Base-by-base conservation (phyloP, 2,888 invertebrate species). In the Quadriops clusia region DNA sequence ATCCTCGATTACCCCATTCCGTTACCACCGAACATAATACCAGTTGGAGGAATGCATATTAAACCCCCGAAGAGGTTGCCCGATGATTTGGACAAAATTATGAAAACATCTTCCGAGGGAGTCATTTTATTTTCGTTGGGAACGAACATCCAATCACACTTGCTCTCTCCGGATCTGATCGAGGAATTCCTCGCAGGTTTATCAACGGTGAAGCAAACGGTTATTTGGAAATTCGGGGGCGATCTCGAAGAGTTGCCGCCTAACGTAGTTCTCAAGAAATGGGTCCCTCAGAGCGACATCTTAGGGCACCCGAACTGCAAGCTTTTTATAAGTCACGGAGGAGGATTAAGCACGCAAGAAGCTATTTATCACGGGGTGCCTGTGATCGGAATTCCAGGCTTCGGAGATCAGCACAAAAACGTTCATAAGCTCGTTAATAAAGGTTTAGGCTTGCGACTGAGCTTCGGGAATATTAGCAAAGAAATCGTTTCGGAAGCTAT, bases 281-380 rank as follows among this genome's bases (percentile, higher is more conserved):
- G 57, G 58, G 39, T 56, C 8, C 56, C 60, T 1, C 60, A 60
- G 39, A 52, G 50, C 28, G 58, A 58, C 37, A 44, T 61, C 23
- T 39, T 61, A 24, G 57, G 35, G 4, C 45, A 50, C 33, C 36
- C 40, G 8, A 47, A 50, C 17, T 34, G 39, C 4, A 44, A 40
- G 33, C 18, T 47, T 5, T 45, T 50, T 25, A 42, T 50, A 10
- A 43, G 37, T 2, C 50, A 50, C 20, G 41, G 51, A 41, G 44
- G 56, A 36, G 26, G 45, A 43, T 14, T 56, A 40, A 34, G 43
- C 46, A 28, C 34, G 33, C 37, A 55, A 24, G 48, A 50, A 34
- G 40, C 46, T 2, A 38, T 46, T 7, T 43, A 43, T 25, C 41
- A 42, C 17, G 47, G 45, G 4, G 39, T 45, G 4, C 50, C 50